These are phyloP conservation scores for Dryocosmus kuriphilus DNA, from an alignment of 2,888 invertebrate genomes.

Conservation along the genomic window DNA sequence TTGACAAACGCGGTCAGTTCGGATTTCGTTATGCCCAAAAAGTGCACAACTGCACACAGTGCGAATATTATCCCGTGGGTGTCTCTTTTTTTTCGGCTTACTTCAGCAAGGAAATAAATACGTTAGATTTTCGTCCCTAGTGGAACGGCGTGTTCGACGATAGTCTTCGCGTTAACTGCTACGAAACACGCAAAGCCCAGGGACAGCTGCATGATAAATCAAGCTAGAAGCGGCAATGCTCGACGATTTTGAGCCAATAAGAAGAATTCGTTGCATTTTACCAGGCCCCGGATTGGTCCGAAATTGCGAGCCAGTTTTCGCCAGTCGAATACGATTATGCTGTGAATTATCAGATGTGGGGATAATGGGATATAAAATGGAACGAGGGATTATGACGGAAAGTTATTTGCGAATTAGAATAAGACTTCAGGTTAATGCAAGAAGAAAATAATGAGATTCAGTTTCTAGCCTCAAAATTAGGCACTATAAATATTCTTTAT, in stretches of 20 bases:
- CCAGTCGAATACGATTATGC: constrained; percentile 15
- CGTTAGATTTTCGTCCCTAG: constrained; percentile 51
- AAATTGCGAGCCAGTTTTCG: constrained; percentile 16
- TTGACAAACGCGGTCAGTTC: neutral
- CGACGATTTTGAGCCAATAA: constrained; percentile 31
- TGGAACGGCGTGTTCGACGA: constrained; percentile 55
- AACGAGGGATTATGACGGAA: constrained; percentile 7
- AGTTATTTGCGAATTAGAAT: constrained; percentile 18
- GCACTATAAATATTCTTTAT: neutral
- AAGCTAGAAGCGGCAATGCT: constrained; percentile 41
- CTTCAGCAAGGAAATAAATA: constrained; percentile 48
- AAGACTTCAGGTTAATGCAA: constrained; percentile 27
- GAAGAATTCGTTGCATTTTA: neutral
- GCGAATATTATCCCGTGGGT: neutral
- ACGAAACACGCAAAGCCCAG: constrained; percentile 56
- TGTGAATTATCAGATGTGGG: constrained; percentile 31
- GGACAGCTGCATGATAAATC: constrained; percentile 58
- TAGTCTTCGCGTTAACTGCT: constrained; percentile 59
- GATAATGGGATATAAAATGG: constrained; percentile 32
- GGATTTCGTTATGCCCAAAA: neutral
- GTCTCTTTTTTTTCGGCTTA: neutral
- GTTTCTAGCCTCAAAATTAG: neutral
- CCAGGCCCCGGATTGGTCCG: constrained; percentile 10
- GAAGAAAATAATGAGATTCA: constrained; percentile 12
- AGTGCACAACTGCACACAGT: constrained; percentile 2